A percentile compares a stretch with the other conserved stretches of the same genome.
Evolutionary conservation across 2,888 invertebrate species (phyloP).

Genomic region (Bimastos eiseni): DNA sequence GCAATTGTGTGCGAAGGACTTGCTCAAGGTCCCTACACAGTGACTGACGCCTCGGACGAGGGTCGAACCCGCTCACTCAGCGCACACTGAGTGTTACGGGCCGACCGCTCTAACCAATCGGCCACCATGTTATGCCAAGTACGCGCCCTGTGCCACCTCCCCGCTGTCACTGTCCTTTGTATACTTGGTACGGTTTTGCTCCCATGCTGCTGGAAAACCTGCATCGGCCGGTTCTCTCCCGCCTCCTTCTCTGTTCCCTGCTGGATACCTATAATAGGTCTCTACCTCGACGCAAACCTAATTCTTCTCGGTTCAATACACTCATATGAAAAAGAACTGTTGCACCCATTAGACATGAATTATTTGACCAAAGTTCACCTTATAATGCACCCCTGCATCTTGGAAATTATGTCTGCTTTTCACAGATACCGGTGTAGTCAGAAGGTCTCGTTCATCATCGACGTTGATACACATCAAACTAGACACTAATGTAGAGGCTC

Average conservation of each 20-base stretch:
- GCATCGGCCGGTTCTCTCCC: not conserved
- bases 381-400: not conserved
- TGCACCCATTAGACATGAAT: not conserved
- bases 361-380: not conserved
- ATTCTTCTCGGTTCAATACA: not conserved
- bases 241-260: not conserved
- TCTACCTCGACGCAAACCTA: not conserved
- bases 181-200: too few relatives aligned
- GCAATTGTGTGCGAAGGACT: too few relatives aligned
- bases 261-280: too few relatives aligned
- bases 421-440: not conserved
- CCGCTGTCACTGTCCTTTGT: too few relatives aligned
- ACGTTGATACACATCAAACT: not conserved
- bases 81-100: too few relatives aligned
- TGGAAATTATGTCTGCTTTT: not conserved
- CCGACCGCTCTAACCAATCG: too few relatives aligned
- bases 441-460: not conserved
- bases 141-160: too few relatives aligned
- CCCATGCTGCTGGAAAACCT: too few relatives aligned
- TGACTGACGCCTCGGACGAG: too few relatives aligned
- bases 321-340: not conserved
- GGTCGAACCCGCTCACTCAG: too few relatives aligned
- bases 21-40: too few relatives aligned
- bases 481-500: not conserved
- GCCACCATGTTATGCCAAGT: too few relatives aligned